Evolutionary conservation across 2,113 vertebrate genomes (phyloP).

Genomic region (Elephas maximus): DNA sequence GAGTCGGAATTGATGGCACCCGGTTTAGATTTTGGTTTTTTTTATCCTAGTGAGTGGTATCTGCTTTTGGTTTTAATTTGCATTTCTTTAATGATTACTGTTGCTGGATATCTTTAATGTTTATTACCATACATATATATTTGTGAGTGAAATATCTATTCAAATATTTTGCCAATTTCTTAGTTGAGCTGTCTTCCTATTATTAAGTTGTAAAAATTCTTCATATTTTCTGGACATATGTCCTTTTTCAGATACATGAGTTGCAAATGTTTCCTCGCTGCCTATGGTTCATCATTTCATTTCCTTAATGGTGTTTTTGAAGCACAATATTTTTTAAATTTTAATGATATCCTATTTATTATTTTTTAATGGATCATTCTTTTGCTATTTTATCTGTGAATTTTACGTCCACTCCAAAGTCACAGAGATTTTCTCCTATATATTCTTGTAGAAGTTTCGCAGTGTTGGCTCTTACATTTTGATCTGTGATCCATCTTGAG

Average conservation of each 20-base stretch:
- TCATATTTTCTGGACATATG: not conserved
- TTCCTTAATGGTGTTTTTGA: not conserved
- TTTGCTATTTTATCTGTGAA: not conserved
- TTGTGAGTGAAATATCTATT: not conserved
- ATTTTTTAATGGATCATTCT: not conserved
- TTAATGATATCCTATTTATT: slow-evolving; percentile 18
- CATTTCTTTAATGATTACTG: slow-evolving; percentile 29
- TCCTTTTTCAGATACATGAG: slow-evolving; percentile 15
- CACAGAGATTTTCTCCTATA: not conserved
- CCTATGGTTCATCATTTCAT: slow-evolving; percentile 9
- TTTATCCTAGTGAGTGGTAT: not conserved
- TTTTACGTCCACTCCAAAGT: not conserved
- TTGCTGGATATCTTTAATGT: not conserved
- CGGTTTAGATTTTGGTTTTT: too few species aligned
- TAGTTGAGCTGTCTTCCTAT: not conserved
- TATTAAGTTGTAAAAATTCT: slow-evolving; percentile 46
- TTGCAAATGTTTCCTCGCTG: not conserved
- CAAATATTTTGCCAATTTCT: slow-evolving; percentile 32
- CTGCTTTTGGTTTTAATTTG: not conserved
- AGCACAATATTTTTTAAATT: not conserved
- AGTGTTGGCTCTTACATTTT: not conserved
- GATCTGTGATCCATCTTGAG: not conserved
- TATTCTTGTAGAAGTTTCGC: not conserved
- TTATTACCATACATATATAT: not conserved
- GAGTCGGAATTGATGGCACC: too few species aligned